Evolutionary conservation across 2,113 vertebrate species (phyloP), one percentile per base, ranked within the genome.

Genomic region (Aspiorhynchus laticeps): DNA sequence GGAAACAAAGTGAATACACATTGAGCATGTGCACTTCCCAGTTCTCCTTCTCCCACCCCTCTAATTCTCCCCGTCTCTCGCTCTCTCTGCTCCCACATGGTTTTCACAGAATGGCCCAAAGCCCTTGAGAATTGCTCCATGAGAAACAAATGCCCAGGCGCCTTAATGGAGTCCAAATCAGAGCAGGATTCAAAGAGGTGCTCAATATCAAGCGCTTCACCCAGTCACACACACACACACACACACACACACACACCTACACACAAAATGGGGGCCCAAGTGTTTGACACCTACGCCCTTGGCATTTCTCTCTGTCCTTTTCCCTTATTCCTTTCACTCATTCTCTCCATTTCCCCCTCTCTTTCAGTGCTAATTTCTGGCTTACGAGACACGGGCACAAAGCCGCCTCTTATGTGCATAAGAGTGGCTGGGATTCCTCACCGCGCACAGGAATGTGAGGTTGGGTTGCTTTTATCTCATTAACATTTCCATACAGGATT

Each of bases 401-500:
- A 97, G 95, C 93, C 92, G 91, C 94, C 95, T 95, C 95, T 95
- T 95, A 95, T 96, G 94, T 91, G 89, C 94, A 90, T 91, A 93
- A 75, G 92, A 96, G 95, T 94, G 94, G 93, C 96, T 96, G 88
- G 76, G 67, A 93, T 92, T 93, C 93, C 91, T 94, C 91, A 91
- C 93, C 87, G 90, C 92, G 92, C 95, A 92, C 92, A 94, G 93
- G 94, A 93, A 94, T 94, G 93, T 85, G 89, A 84, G 87, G 89
- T 88, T 89, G 79, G 93, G 88, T 73, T 91, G 91, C 89, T 94
- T 94, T 94, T 3, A 80, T 94, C 96, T 97, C 96, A 97, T 97
- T 97, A 96, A 93, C 96, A 96, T 97, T 95, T 96, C 95, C 95
- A 96, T 91, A 89, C 95, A 92, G 92, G 93, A 96, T 96, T 96